Conservation (phyloP, 2,113 vertebrate genomes). For the Amphiprion percula region DNA sequence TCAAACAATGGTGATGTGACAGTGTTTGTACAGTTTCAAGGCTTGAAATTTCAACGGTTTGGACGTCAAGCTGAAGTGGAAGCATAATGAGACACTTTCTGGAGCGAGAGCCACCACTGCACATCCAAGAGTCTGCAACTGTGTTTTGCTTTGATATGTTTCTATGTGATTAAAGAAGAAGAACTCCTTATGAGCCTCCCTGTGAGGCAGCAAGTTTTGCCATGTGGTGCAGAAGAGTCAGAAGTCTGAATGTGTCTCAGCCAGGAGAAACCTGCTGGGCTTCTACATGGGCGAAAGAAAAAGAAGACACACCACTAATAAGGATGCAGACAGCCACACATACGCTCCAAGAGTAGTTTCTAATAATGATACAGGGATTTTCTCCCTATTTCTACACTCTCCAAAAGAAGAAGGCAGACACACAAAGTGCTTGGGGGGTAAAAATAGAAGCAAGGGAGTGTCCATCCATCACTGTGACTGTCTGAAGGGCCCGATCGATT, state of each 20-base stretch:
- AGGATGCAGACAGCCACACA: conserved; percentile 7
- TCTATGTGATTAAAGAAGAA: conserved; percentile 30
- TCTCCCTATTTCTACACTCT: conserved; percentile 33
- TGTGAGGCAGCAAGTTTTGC: conserved; percentile 18
- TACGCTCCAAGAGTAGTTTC: not conserved
- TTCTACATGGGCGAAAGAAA: conserved; percentile 8
- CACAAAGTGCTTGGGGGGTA: conserved; percentile 38
- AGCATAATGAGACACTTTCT: not conserved
- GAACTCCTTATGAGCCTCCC: conserved; percentile 17
- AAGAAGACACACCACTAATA: conserved; percentile 11
- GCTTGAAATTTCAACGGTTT: not conserved
- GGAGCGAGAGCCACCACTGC: not conserved
- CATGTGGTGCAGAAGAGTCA: conserved; percentile 18
- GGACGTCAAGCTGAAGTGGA: not conserved
- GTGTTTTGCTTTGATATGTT: conserved; percentile 18
- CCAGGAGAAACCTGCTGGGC: conserved; percentile 23
- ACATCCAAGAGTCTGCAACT: conserved; percentile 6
- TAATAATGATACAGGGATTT: conserved; percentile 29
- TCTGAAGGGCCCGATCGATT: conserved; percentile 72
- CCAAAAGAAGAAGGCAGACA: conserved; percentile 49
- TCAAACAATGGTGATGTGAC: not conserved
- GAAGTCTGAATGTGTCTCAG: conserved; percentile 33
- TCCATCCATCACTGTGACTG: conserved; percentile 76
- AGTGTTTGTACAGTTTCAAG: not conserved
- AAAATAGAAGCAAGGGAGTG: conserved; percentile 74